Base-by-base conservation (phyloP, 1,140 invertebrate genomes). In the Apis cerana region DNA sequence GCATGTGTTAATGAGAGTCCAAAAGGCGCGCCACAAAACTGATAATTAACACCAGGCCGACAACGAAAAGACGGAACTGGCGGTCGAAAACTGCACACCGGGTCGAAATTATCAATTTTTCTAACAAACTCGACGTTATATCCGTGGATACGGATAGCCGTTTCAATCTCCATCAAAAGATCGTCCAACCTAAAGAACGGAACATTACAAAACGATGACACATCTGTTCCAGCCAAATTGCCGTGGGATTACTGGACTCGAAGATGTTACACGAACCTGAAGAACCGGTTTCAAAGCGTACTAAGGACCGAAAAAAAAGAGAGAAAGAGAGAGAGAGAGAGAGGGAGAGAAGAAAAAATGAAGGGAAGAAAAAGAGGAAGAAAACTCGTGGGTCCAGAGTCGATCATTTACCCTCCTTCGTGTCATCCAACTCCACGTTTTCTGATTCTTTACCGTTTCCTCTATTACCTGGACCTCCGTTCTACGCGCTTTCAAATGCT, bases 211-310 rank as follows among this genome's bases (percentile, higher is more conserved):
- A 84, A 87, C 78, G 82, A 76, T 85, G 82, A 88, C 87, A 83
- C 87, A 88, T 88, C 86, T 88, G 86, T 88, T 80, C 72, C 69
- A 52, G 64, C 80, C 85, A 88, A 88, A 88, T 88, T 88, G 83
- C 87, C 87, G 86, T 88, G 87, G 87, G 87, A 88, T 88, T 88
- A 88, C 74, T 33, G 83, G 68, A 64, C 81, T 85, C 23, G 76
- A 88, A 77, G 87, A 88, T 79, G 85, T 84, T 88, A 88, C 86
- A 88, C 86, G 86, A 88, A 75, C 83, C 72, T 43, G 76, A 56
- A 65, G 65, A 88, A 88, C 87, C 87, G 87, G 87, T 88, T 88
- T 48, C 23, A 54, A 56, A 54, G 64, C n/a, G 54, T 75, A 78
- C 67, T 15, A 21, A 56, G 61, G 23, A 52, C 52, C 52, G 81